Base-by-base conservation (phyloP, 2,797 vertebrate genomes). In the Chaenodraco wilsoni region DNA sequence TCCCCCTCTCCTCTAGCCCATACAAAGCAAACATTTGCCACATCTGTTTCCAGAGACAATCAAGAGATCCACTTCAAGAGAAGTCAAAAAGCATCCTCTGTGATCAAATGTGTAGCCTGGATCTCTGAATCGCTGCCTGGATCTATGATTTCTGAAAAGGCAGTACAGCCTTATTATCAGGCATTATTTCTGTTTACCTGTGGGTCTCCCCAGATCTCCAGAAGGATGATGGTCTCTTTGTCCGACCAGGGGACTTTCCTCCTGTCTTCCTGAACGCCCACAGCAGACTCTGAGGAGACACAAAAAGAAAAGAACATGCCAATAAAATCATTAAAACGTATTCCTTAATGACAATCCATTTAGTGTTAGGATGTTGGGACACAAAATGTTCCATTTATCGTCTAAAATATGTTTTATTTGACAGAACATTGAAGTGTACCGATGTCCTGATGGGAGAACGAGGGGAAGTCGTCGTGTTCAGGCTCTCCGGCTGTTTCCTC, bases 161-260 rank as follows among this genome's bases (percentile, higher is more conserved):
- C 33, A 37, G 8, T 37, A 37, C 33, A 9, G 33, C 27, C 27
- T 27, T 7, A 37, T 37, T 37, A 7, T 37, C 33, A 37, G 33
- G 33, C 33, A 37, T 37, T 7, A 37, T 37, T 5, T 2, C 51
- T 1, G 3, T 27, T 7, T 52, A 87, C 92, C 89, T 92, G 90
- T 13, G 85, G 55, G 43, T 94, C 88, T 15, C 94, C 93, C 94
- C 94, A 95, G 69, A 93, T 79, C 83, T 95, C 93, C 72, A 95
- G 84, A 4, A 95, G 93, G 69, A 93, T 92, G 72, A 94, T 65
- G 8, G 94, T 95, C 84, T 95, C 94, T 49, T 90, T 92, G 82
- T 95, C 93, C 0, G 90, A 91, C 94, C 93, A 95, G 2, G 92
- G 90, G 1, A 95, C 91, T 68, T 95, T 95, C 75, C 90, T 93